phyloP scores from a whole-genome alignment of 2,113 vertebrate species.

The Labeo catla region DNA sequence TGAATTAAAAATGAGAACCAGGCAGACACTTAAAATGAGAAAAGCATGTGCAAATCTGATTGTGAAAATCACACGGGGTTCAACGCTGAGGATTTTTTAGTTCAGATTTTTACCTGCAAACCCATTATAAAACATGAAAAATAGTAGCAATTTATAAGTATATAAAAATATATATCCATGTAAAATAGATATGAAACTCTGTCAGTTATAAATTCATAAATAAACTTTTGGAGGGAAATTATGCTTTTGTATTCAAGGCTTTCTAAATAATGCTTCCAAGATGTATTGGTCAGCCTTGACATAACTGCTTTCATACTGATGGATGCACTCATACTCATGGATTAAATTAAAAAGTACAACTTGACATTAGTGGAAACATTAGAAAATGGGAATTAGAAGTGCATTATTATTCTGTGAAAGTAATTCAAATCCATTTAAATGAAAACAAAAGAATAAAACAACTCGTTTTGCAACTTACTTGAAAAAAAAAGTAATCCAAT shows the following conservation, averaged over 20 bases:
- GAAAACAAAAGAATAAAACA: background rate
- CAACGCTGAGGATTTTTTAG: background rate
- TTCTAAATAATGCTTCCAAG: background rate
- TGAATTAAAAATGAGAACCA: conserved; percentile 1
- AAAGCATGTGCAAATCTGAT: conserved; percentile 1
- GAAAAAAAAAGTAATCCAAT: background rate
- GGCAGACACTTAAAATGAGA: background rate
- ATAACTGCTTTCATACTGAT: too few species aligned
- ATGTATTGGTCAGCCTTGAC: too few species aligned
- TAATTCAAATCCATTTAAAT: background rate
- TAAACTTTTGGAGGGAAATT: too few species aligned
- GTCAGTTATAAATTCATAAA: too few species aligned
- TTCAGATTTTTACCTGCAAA: background rate
- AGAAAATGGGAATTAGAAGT: background rate
- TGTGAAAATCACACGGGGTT: background rate
- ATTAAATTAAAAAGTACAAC: background rate
- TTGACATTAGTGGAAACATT: background rate
- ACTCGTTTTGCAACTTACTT: background rate
- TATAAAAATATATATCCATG: background rate
- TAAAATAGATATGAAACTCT: background rate
- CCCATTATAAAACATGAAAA: background rate
- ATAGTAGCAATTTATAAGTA: background rate
- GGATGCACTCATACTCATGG: too few species aligned
- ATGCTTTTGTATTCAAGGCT: background rate
- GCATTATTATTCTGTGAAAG: background rate